Evolutionary conservation across 92 coral and sea anemone genomes (phyloP), one percentile per base, ranked within the genome.

Genomic region (Epizoanthus illoricatus): DNA sequence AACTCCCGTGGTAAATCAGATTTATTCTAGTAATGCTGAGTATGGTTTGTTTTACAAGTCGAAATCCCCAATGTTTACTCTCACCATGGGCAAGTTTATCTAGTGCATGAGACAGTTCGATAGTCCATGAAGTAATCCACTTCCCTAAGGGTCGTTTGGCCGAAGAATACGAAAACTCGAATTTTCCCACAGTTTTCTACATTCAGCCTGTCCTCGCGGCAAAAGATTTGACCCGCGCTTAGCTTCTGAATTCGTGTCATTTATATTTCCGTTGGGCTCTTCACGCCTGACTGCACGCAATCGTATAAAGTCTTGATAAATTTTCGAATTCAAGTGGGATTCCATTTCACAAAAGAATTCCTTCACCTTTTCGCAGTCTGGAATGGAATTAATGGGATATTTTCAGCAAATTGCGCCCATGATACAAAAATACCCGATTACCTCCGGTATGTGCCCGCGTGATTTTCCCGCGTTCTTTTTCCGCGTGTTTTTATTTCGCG

Each of bases 191-290:
- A 17, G 15, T 21, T 5, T 6, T 13, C 70, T 15, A 12, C 70
- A 65, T 23, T 15, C 10, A 21, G 52, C 7, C 12, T 52, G 56
- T 52, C 21, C 40, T 59, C 56, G 69, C 47, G 56, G 66, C 33
- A 75, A 60, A 59, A 39, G 12, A 58, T 75, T 41, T 60, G 57
- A 74, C 66, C 55, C 52, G 81, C 69, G 81, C 65, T 41, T 47
- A 74, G 41, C 36, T 57, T 5, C n/a, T 24, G 70, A 28, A 65
- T 65, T 65, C 70, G 16, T 65, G 70, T 65, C 18, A 68, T 40
- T n/a, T n/a, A n/a, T n/a, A n/a, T n/a, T 68, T 13, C 47, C n/a
- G 73, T 39, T 68, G 16, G 56, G 13, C 10, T 52, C 2, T 52
- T 52, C 56, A 52, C 56, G 56, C 56, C 56, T 16, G 56, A 52